Evolutionary conservation across 2,888 invertebrate genomes (phyloP).

Genomic region (Chrysopilus asiliformis): DNA sequence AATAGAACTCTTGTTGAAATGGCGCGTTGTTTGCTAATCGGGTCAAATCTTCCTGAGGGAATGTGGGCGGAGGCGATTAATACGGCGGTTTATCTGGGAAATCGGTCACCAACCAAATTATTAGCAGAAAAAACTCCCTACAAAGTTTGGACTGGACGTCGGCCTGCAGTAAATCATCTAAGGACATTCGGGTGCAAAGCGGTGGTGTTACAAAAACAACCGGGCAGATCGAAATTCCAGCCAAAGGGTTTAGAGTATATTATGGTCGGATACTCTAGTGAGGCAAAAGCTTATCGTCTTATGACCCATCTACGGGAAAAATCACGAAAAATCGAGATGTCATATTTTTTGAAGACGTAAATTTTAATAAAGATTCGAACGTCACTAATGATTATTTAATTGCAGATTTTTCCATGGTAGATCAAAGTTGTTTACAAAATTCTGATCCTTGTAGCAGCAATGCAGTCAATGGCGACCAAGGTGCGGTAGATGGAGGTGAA

Average conservation of each 20-base stretch:
- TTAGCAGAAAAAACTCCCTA: slow-evolving; percentile 1
- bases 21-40: slow-evolving; percentile 13
- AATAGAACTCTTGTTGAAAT: background rate
- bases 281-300: too few species aligned
- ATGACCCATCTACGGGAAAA: background rate
- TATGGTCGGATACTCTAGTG: too few species aligned
- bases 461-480: too few species aligned
- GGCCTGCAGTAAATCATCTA: slow-evolving; percentile 4
- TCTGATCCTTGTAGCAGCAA: too few species aligned
- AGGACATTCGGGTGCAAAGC: slow-evolving; percentile 14
- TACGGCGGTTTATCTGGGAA: background rate
- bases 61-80: slow-evolving; percentile 8
- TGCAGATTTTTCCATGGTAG: too few species aligned
- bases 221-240: too few species aligned
- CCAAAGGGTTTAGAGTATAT: too few species aligned
- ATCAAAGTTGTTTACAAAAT: too few species aligned
- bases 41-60: slow-evolving; percentile 17
- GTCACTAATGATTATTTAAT: too few species aligned
- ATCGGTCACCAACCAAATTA: background rate
- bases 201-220: slow-evolving; percentile 11
- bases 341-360: background rate
- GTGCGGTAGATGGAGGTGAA: too few species aligned
- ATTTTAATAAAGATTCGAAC: slow-evolving; percentile 24
- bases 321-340: slow-evolving; percentile 3
- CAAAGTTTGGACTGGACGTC: background rate